A percentile compares a stretch with the other conserved stretches of the same genome.
Conservation (phyloP, 2,888 invertebrate species). For the Pristionchus japonicus region DNA sequence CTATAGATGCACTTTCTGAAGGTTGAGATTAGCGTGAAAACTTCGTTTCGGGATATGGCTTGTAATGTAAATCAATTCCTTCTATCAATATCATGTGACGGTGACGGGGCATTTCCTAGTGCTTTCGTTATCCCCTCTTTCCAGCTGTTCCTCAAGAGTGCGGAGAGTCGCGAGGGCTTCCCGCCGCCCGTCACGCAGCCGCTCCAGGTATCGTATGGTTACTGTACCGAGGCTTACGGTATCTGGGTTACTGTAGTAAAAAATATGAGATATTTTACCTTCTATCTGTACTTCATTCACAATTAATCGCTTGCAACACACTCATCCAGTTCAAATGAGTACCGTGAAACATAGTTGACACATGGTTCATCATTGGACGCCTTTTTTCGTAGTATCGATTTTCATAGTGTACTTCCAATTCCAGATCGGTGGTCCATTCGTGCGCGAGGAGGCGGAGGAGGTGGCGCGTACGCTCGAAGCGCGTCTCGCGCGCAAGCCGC, state of each 20-base stretch:
- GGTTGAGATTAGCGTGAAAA: neutral
- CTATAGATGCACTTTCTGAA: neutral
- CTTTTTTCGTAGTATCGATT: too few relatives aligned
- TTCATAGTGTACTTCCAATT: neutral
- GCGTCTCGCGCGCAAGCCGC: neutral
- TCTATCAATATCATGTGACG: neutral
- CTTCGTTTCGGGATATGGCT: too few relatives aligned
- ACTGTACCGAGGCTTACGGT: too few relatives aligned
- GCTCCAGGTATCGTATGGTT: neutral
- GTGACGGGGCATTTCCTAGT: neutral
- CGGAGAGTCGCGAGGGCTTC: slow-evolving; percentile 30
- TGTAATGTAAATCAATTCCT: too few relatives aligned
- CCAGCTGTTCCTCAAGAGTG: slow-evolving; percentile 25
- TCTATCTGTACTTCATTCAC: too few relatives aligned
- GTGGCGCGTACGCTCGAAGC: neutral
- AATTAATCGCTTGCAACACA: too few relatives aligned
- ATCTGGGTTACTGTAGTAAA: neutral
- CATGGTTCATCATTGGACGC: too few relatives aligned
- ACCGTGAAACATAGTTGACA: too few relatives aligned
- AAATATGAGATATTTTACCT: too few relatives aligned
- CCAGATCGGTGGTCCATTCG: slow-evolving; percentile 45
- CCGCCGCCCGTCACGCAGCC: slow-evolving; percentile 3
- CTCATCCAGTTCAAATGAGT: too few relatives aligned
- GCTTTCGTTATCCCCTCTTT: neutral
- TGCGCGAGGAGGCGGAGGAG: slow-evolving; percentile 26